Conservation (phyloP, 2,797 vertebrate genomes). For the Loriculus beryllinus region DNA sequence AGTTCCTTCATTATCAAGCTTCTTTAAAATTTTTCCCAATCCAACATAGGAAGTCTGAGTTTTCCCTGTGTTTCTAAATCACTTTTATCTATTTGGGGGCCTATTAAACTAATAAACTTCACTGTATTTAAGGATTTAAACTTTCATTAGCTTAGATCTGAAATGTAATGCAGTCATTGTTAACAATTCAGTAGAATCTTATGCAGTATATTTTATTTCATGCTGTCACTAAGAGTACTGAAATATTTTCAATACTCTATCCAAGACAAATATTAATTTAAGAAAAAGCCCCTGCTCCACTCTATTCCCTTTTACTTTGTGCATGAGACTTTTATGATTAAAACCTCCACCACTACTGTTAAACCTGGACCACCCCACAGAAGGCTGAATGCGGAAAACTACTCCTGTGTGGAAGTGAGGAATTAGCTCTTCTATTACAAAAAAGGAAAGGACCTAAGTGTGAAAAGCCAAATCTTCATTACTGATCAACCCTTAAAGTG, state of each 20-base stretch:
- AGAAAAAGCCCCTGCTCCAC: not conserved
- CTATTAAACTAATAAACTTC: not conserved
- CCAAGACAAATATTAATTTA: conserved; percentile 25
- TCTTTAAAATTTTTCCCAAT: not conserved
- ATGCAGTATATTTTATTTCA: conserved; percentile 72
- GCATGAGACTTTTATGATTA: not conserved
- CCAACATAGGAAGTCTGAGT: not conserved
- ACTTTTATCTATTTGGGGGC: not conserved
- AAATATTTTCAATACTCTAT: not conserved
- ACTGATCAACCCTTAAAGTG: not conserved
- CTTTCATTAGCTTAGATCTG: not conserved
- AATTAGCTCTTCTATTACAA: conserved; percentile 3
- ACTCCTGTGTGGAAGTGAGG: not conserved
- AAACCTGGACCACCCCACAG: not conserved
- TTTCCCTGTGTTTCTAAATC: not conserved
- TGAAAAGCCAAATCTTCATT: conserved; percentile 15
- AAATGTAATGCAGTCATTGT: not conserved
- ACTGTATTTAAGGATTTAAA: not conserved
- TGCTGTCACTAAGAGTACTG: conserved; percentile 62
- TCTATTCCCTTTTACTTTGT: not conserved
- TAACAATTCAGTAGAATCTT: conserved; percentile 39
- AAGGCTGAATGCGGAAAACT: not conserved
- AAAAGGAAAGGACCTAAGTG: not conserved
- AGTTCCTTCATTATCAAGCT: not conserved
- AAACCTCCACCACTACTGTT: not conserved